Evolutionary conservation across 1,140 invertebrate species (phyloP), one percentile per base, ranked within the genome.

Genomic region (Tetramorium alpestre): DNA sequence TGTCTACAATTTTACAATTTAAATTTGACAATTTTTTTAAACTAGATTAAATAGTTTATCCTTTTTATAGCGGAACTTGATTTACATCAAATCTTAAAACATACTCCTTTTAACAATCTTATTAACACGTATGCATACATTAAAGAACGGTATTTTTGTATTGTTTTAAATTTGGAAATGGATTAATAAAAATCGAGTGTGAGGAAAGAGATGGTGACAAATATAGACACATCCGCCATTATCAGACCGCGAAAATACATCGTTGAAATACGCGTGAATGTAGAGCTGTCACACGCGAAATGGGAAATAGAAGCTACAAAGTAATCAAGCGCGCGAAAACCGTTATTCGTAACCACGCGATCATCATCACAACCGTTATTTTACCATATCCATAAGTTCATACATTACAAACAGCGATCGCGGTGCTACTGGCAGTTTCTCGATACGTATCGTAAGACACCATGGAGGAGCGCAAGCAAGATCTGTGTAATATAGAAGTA

Each of bases 311-410:
- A 41, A 80, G 38, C n/a, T 54, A 16, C n/a, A 38, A 7, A 8
- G 10, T 56, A 49, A 72, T 81, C 78, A 56, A 72, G n/a, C 13
- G 22, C 44, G 56, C 16, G n/a, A 56, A n/a, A 28, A 8, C 16
- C 13, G 22, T 67, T 67, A 51, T 67, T 67, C 41, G 62, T 80
- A 54, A 49, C 44, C 3, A 41, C 16, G 54, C 41, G 18, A 84
- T 73, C 28, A 49, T 73, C 28, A 49, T 25, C 22, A 33, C 33
- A 81, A 56, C n/a, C 10, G 18, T 56, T 75, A 84, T 60, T 84
- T 60, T 73, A 75, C 13, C 69, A 41, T 49, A 75, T 62, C 80
- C 41, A 51, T 22, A 18, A 72, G 67, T 73, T 25, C 18, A 38
- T 73, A 75, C 47, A 18, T 75, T 73, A 60, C n/a, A 73, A 60